A percentile compares a stretch with the other conserved stretches of the same genome.
Conservation (phyloP, 2,888 invertebrate genomes). For the Loripinus fragilis region DNA sequence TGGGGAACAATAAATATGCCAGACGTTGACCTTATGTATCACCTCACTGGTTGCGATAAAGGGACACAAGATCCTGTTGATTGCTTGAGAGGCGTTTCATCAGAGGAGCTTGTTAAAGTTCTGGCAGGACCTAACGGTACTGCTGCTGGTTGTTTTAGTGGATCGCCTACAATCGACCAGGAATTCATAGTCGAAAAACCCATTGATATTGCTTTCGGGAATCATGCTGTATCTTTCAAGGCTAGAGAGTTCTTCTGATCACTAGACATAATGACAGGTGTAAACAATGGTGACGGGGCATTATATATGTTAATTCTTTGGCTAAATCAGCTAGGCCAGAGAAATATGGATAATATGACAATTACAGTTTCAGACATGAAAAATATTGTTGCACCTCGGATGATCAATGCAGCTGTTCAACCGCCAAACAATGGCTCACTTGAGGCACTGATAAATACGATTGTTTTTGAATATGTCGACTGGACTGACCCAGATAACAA, state of each 20-base stretch:
- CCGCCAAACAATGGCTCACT: conserved; percentile 12
- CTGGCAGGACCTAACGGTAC: not conserved
- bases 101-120: not conserved
- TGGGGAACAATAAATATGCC: conserved; percentile 21
- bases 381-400: conserved; percentile 20
- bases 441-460: not conserved
- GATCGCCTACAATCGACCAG: conserved; percentile 23
- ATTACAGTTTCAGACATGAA: conserved; percentile 13
- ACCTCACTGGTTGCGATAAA: conserved; percentile 19
- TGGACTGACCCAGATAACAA: conserved; percentile 85
- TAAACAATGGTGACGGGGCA: conserved; percentile 43
- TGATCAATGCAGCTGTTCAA: not conserved
- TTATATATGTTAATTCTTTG: conserved; percentile 18
- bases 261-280: conserved; percentile 45
- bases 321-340: conserved; percentile 14
- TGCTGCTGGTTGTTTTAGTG: not conserved
- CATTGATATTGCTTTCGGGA: conserved; percentile 31
- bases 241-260: conserved; percentile 44
- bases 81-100: conserved; percentile 26
- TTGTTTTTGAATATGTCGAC: conserved; percentile 40
- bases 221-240: conserved; percentile 18
- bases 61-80: conserved; percentile 15
- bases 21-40: conserved; percentile 25
- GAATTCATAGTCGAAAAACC: conserved; percentile 43
- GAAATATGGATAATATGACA: conserved; percentile 25